Conservation (phyloP, 1,140 invertebrate species). For the Drosophila albomicans region DNA sequence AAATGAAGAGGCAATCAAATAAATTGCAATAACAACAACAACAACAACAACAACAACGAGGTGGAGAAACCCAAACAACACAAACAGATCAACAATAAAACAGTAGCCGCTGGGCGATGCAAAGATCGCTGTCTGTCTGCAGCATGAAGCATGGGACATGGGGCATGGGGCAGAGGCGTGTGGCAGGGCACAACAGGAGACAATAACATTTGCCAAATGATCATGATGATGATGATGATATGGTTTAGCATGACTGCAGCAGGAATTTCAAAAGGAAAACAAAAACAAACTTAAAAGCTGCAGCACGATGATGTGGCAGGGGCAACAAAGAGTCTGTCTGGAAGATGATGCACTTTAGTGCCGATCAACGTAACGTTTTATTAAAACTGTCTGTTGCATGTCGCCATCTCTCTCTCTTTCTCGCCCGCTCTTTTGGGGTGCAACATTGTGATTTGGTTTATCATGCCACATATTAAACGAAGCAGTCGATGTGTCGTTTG, state of each 20-base stretch:
- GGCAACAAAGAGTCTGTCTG: conserved; percentile 20
- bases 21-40: conserved; percentile 56
- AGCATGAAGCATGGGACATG: not conserved
- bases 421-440: conserved; percentile 66
- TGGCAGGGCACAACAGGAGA: conserved; percentile 9
- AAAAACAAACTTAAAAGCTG: conserved; percentile 24
- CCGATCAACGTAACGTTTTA: conserved; percentile 48
- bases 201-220: conserved; percentile 51
- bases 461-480: conserved; percentile 55
- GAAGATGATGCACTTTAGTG: conserved; percentile 42
- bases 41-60: conserved; percentile 7
- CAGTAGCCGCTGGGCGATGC: conserved; percentile 31
- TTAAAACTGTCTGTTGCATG: conserved; percentile 37
- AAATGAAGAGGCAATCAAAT: conserved; percentile 79
- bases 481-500: conserved; percentile 30
- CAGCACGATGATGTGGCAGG: not conserved
- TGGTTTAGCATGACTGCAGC: conserved; percentile 25
- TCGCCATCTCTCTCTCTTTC: conserved; percentile 13
- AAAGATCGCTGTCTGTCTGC: conserved; percentile 23
- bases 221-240: conserved; percentile 36
- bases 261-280: conserved; percentile 73
- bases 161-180: not conserved
- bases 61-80: conserved; percentile 6
- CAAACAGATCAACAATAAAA: conserved; percentile 31
- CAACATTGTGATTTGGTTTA: conserved; percentile 69